Conservation (phyloP, 2,797 vertebrate genomes). For the Tolypeutes matacus region DNA sequence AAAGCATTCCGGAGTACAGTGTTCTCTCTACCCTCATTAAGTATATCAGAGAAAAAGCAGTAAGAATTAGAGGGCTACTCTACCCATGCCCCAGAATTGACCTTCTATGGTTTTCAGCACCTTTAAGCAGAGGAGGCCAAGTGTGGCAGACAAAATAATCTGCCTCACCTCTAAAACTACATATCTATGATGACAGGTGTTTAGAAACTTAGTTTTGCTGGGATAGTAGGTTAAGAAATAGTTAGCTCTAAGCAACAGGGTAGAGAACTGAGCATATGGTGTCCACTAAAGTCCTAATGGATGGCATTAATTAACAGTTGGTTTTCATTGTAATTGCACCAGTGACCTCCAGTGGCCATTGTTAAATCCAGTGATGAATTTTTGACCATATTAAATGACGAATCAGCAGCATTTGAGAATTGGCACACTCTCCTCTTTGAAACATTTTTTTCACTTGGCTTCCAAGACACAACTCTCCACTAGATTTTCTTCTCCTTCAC, state of each 20-base stretch:
- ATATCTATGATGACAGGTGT: background rate
- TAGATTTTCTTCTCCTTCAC: background rate
- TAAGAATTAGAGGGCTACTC: background rate
- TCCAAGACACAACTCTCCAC: background rate
- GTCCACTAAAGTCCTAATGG: background rate
- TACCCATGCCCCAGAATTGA: background rate
- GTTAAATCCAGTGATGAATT: background rate
- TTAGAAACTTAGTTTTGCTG: background rate
- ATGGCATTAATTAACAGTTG: background rate
- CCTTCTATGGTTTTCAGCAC: background rate
- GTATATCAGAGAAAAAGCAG: background rate
- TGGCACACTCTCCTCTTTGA: background rate
- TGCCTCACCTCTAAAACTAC: background rate
- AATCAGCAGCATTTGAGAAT: background rate
- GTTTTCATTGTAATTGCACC: background rate
- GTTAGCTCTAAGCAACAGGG: background rate
- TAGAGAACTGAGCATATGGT: background rate
- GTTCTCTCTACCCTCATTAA: background rate
- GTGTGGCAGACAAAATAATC: background rate
- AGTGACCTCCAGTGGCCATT: conserved; percentile 13
- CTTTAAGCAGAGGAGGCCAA: background rate
- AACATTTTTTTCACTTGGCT: background rate
- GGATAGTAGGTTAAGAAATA: background rate
- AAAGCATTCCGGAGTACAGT: background rate
- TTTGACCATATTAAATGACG: background rate